A percentile compares a stretch with the other conserved stretches of the same genome.
Conservation (phyloP, 1,140 invertebrate species). For the Stenopsyche tienmushanensis region DNA sequence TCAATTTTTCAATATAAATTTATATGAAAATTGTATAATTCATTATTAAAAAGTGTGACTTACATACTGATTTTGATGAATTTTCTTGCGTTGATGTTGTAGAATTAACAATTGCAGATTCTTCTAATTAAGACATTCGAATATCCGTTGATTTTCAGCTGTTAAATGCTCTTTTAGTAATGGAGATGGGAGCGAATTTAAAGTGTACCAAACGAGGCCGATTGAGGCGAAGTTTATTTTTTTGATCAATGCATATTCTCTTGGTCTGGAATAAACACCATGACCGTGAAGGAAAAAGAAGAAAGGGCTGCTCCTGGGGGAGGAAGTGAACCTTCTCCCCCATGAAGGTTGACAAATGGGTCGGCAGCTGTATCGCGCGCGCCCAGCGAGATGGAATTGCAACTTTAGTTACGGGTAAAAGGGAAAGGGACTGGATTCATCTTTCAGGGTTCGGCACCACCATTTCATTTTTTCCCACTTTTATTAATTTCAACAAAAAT, state of each 20-base stretch:
- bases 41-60: no score
- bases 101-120: no score
- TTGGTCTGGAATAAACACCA: not conserved
- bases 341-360: conserved; percentile 40
- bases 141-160: no score
- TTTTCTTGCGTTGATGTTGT: no score
- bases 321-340: conserved; percentile 1
- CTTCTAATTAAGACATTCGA: no score
- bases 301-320: conserved; percentile 15
- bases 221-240: not conserved
- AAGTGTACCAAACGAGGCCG: no score
- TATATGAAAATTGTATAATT: no score
- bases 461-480: not conserved
- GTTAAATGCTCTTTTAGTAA: no score
- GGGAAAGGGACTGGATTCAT: conserved; percentile 12
- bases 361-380: conserved; percentile 37
- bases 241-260: not conserved
- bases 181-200: no score
- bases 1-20: no score
- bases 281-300: not conserved
- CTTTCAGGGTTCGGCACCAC: conserved; percentile 5
- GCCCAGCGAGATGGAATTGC: conserved; percentile 40
- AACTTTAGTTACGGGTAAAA: conserved; percentile 34
- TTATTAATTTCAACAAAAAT: not conserved
- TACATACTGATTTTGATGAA: no score